Conservation (phyloP, 2,888 invertebrate genomes). For the Pachycephus smyrnensis region DNA sequence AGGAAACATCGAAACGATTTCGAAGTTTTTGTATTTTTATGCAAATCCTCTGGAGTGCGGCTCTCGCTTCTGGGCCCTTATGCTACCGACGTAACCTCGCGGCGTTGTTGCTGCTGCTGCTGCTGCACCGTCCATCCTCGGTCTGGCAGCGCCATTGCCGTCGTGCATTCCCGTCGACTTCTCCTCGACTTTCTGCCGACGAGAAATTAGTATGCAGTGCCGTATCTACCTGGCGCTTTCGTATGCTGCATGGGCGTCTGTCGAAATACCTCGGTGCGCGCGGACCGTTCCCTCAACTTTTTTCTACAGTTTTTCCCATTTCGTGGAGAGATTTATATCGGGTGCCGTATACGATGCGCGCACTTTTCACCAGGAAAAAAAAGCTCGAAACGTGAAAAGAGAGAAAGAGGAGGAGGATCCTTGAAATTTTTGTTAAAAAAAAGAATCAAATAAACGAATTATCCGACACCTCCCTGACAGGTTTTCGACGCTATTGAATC, state of each 20-base stretch:
- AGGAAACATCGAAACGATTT: background rate
- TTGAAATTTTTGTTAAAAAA: background rate
- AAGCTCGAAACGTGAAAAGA: background rate
- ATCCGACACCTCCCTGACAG: background rate
- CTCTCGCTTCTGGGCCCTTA: background rate
- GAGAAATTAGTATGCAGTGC: conserved; percentile 5
- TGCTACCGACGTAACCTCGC: background rate
- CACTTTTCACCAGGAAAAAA: background rate
- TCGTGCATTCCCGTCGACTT: conserved; percentile 30
- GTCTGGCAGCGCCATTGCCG: conserved; percentile 8
- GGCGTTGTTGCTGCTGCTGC: background rate
- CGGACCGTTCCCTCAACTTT: conserved; percentile 29
- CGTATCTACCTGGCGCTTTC: conserved; percentile 28
- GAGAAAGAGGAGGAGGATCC: background rate
- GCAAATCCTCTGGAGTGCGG: conserved; percentile 28
- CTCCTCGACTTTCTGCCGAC: conserved; percentile 22
- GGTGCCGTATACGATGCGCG: background rate
- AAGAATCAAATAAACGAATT: background rate
- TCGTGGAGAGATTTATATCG: conserved; percentile 7
- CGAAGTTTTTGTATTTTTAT: conserved; percentile 37
- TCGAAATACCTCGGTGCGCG: conserved; percentile 36
- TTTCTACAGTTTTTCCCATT: conserved; percentile 36
- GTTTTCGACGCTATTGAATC: background rate
- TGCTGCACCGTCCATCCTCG: background rate
- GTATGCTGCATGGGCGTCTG: conserved; percentile 48